A percentile compares a stretch with the other conserved stretches of the same genome.
Conservation (phyloP, 2,888 invertebrate genomes). For the Xanthorhoe designata region DNA sequence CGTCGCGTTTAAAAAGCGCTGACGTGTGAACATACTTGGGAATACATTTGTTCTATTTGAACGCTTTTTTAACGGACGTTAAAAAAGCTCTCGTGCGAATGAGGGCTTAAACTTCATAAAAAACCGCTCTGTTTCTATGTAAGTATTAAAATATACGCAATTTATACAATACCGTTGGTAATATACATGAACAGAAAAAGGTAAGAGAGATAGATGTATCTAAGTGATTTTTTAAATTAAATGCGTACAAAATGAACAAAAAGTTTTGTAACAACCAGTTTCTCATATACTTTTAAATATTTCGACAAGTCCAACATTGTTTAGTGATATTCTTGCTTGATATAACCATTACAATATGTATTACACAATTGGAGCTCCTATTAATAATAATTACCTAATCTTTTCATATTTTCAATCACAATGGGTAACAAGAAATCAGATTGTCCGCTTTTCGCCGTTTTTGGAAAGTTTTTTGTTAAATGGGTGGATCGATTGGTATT, state of each 20-base stretch:
- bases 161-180: no score
- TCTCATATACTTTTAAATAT: constrained; percentile 23
- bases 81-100: no score
- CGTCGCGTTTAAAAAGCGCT: no score
- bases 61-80: no score
- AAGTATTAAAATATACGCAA: no score
- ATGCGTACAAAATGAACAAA: not conserved
- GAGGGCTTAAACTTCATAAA: not conserved
- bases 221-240: not conserved
- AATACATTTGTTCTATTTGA: no score
- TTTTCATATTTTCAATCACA: constrained; percentile 76
- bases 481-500: constrained; percentile 41
- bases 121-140: not conserved
- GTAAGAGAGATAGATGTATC: not conserved
- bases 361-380: constrained; percentile 86
- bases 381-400: constrained; percentile 82
- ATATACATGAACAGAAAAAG: not conserved
- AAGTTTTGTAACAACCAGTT: constrained; percentile 26
- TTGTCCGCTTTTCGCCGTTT: constrained; percentile 50
- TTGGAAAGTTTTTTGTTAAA: constrained; percentile 40
- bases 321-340: constrained; percentile 44
- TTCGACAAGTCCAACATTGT: constrained; percentile 35
- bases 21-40: no score
- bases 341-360: constrained; percentile 63
- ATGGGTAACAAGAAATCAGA: constrained; percentile 81